Percentiles rank a stretch among this genome's conserved stretches.
These are phyloP conservation scores for Iphiclides podalirius DNA, from an alignment of 2,888 invertebrate species.

Conservation along the genomic window DNA sequence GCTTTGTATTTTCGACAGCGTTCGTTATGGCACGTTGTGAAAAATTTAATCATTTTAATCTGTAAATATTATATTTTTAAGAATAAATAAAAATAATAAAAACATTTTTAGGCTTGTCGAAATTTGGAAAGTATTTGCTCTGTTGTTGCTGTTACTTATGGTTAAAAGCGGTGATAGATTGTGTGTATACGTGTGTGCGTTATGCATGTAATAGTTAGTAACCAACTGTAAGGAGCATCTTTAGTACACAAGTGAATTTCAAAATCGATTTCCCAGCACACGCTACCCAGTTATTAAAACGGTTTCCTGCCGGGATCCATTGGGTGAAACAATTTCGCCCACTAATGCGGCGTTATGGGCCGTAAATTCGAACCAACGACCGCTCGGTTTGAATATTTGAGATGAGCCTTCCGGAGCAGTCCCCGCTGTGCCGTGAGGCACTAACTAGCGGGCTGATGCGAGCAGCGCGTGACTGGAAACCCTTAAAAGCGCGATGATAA, in stretches of 20 bases:
- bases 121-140: too few species aligned
- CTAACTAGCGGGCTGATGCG: slow-evolving; percentile 29
- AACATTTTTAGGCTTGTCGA: too few species aligned
- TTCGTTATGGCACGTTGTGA: too few species aligned
- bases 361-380: slow-evolving; percentile 31
- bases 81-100: too few species aligned
- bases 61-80: too few species aligned
- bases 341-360: slow-evolving; percentile 32
- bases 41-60: too few species aligned
- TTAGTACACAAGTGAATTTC: neutral
- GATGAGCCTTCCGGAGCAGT: slow-evolving; percentile 12
- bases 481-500: slow-evolving; percentile 34
- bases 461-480: slow-evolving; percentile 43
- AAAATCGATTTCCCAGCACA: slow-evolving; percentile 4
- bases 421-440: slow-evolving; percentile 35
- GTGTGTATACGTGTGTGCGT: too few species aligned
- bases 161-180: too few species aligned
- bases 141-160: too few species aligned
- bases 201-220: too few species aligned
- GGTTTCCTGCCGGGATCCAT: slow-evolving; percentile 32
- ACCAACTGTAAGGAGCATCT: too few species aligned
- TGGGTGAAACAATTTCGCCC: slow-evolving; percentile 33
- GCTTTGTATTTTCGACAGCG: too few species aligned
- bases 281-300: slow-evolving; percentile 26
- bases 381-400: slow-evolving; percentile 25